Percentiles rank a stretch among this genome's conserved stretches.
phyloP scores from a whole-genome alignment of 2,797 vertebrate genomes.

The Mustela erminea region DNA sequence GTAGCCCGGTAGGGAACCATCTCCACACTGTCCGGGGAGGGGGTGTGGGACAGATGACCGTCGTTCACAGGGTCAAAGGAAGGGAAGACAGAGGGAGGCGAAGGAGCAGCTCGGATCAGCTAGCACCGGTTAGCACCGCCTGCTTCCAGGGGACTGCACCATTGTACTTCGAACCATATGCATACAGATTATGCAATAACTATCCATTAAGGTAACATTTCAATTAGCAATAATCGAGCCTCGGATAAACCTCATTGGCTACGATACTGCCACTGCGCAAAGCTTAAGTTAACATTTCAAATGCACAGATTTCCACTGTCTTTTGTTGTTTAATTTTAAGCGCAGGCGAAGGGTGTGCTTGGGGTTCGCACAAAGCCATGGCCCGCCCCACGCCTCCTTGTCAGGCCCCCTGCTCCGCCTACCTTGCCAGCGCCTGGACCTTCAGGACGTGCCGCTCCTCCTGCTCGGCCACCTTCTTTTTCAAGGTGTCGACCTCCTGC shows the following conservation, averaged over 20 bases:
- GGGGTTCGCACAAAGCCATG: neutral
- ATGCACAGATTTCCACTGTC: neutral
- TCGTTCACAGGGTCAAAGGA: neutral
- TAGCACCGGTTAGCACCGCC: fast-evolving
- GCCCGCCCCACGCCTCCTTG: neutral
- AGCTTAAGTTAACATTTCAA: constrained; percentile 12
- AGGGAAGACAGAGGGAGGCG: neutral
- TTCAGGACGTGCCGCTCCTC: constrained; percentile 95
- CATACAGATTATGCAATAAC: neutral
- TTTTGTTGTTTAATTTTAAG: neutral
- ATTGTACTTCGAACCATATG: neutral
- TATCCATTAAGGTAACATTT: neutral
- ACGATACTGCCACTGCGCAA: no score
- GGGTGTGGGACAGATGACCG: fast-evolving
- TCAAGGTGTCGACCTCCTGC: constrained; percentile 94
- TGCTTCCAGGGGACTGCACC: neutral
- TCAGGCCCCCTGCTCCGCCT: constrained; percentile 27
- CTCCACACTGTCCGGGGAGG: neutral
- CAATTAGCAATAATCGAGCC: neutral
- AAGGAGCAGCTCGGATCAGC: fast-evolving
- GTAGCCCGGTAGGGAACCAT: fast-evolving
- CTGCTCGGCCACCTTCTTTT: constrained; percentile 93
- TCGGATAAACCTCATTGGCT: no score
- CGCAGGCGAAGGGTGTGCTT: neutral
- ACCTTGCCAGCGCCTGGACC: constrained; percentile 96